Conservation (phyloP, 1,140 invertebrate genomes). For the Oryzaephilus surinamensis region DNA sequence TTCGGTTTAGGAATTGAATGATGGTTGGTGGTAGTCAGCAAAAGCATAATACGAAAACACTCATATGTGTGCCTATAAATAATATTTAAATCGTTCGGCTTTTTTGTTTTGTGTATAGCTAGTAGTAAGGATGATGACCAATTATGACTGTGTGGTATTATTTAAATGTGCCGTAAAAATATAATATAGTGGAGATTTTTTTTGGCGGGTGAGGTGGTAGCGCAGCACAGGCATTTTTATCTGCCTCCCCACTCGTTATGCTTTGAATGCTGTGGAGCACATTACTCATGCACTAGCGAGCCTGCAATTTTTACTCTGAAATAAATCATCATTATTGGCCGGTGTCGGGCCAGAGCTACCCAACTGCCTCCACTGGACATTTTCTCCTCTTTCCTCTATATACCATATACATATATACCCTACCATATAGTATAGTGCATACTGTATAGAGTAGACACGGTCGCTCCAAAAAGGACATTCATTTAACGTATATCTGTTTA, state of each 20-base stretch:
- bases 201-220: slow-evolving; percentile 15
- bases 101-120: no score
- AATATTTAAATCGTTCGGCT: no score
- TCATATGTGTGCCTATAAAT: no score
- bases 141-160: no score
- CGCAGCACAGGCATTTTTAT: slow-evolving; percentile 16
- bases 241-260: slow-evolving; percentile 18
- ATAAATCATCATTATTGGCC: slow-evolving; percentile 33
- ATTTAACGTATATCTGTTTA: slow-evolving; percentile 20
- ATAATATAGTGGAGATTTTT: slow-evolving; percentile 24
- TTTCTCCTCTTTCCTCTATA: not conserved
- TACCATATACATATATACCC: slow-evolving; percentile 4
- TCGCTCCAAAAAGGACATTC: slow-evolving; percentile 13
- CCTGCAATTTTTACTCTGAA: slow-evolving; percentile 29
- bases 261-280: slow-evolving; percentile 21
- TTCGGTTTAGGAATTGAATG: no score
- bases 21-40: no score
- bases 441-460: not conserved
- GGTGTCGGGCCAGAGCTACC: slow-evolving; percentile 14
- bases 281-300: slow-evolving; percentile 29
- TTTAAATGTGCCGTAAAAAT: slow-evolving; percentile 26
- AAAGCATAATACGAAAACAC: no score
- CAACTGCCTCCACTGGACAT: slow-evolving; percentile 13
- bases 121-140: no score
- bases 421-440: not conserved